Base-by-base conservation (phyloP, 2,888 invertebrate genomes). In the Andrena bicolor region DNA sequence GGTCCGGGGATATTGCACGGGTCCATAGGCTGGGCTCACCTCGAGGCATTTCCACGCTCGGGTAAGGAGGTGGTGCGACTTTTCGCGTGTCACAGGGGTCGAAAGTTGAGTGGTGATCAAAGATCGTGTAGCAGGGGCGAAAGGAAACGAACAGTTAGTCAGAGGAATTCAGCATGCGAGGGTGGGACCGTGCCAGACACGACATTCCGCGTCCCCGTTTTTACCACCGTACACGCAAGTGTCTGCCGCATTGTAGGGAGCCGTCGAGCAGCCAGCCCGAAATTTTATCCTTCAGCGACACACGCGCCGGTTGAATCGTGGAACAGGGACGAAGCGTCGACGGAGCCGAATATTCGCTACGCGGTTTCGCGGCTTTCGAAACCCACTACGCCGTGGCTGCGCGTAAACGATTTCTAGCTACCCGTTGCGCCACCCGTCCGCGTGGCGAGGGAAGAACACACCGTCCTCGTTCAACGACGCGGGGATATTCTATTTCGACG, bases 401-500 rank as follows among this genome's bases (percentile, higher is more conserved):
- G 68, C 7, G 53, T 68, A 68, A 80, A 80, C 48, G 80, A 80
- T 80, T 80, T 61, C 80, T 32, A 48, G 48, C 72, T 41, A 5
- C 49, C 23, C 41, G 58, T 70, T 80, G 49, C 51, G 16, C 41
- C 5, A 4, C 13, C 16, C 41, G 58, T 60, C 23, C 16, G 28
- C 26, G n/a, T 2, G 30, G 56, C 48, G 5, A 30, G 32, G 56
- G 53, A 70, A 51, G 56, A 66, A 70, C n/a, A 70, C 48, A 70
- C 48, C 63, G 73, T 58, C 70, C 35, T 49, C 71, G 28, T 53
- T 78, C 71, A 75, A 68, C 75, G 66, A 75, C 56, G 64, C 20
- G 64, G 41, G 41, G 63, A 68, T 71, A 74, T 76, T 60, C 70
- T 78, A 82, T 83, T 83, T 82, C 65, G 49, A 66, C 78, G 70